These are phyloP conservation scores for Romanomermis culicivorax DNA, from an alignment of 2,888 invertebrate species.

Conservation along the genomic window DNA sequence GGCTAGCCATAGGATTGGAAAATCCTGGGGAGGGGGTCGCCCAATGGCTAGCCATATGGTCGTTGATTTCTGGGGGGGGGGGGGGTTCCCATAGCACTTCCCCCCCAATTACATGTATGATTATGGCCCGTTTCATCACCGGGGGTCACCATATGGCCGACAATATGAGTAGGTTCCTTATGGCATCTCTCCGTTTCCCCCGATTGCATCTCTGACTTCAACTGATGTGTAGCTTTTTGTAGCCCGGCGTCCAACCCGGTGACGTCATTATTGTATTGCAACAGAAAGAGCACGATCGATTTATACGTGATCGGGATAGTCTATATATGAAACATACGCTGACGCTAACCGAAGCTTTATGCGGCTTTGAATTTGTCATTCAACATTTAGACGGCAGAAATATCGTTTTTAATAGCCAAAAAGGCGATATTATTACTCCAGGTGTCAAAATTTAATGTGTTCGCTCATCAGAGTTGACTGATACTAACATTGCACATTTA, in stretches of 20 bases:
- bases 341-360: slow-evolving; percentile 63
- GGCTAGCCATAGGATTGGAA: too few relatives aligned
- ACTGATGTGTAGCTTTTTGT: slow-evolving; percentile 24
- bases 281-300: slow-evolving; percentile 53
- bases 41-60: too few relatives aligned
- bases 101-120: too few relatives aligned
- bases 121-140: too few relatives aligned
- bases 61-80: too few relatives aligned
- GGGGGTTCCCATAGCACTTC: too few relatives aligned
- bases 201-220: not conserved
- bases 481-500: not conserved
- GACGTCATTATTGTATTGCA: slow-evolving; percentile 69
- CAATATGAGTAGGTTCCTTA: too few relatives aligned
- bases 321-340: slow-evolving; percentile 44
- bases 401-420: slow-evolving; percentile 50
- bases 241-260: slow-evolving; percentile 61
- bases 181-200: too few relatives aligned
- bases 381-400: slow-evolving; percentile 70
- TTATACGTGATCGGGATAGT: slow-evolving; percentile 51
- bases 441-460: slow-evolving; percentile 35
- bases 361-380: slow-evolving; percentile 63
- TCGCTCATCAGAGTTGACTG: not conserved
- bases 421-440: slow-evolving; percentile 62
- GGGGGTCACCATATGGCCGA: too few relatives aligned
- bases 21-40: too few relatives aligned